Evolutionary conservation across 2,888 invertebrate genomes (phyloP), one percentile per base, ranked within the genome.

Genomic region (Sepioteuthis lessoniana): DNA sequence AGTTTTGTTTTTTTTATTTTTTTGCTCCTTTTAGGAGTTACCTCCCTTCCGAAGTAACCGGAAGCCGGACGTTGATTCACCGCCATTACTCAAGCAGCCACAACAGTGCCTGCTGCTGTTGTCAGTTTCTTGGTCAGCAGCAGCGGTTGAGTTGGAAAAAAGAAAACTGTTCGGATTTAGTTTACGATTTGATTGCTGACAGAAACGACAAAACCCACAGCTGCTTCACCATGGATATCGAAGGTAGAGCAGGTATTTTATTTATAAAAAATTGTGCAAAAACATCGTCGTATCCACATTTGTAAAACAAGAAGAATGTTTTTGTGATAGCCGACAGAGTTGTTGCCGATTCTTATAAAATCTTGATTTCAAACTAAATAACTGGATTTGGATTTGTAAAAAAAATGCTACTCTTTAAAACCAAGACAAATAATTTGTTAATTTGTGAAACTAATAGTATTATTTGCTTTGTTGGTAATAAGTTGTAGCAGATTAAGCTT

Each of bases 61-160:
- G 76, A 76, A 76, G 55, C 35, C 76, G 76, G 76, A 35, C 35
- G 35, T 76, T 76, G 76, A 4, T 35, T 76, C n/a, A 76, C 76
- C 76, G 76, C 76, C 76, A 76, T 76, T 76, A 76, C 76, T n/a
- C n/a, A 76, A 35, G 76, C 76, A 13, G n/a, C 8, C 76, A 76
- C 76, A 76, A 76, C 35, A 35, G 76, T 76, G n/a, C n/a, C 76
- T 76, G 76, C 76, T 76, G 76, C 76, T 76, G 76, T 76, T 76
- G 76, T n/a, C 35, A 35, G n/a, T 76, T 76, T 76, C 76, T n/a
- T 76, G 76, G n/a, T 76, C 76, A 35, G 76, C 76, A 76, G 76
- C 76, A n/a, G 76, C 76, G 13, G 13, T n/a, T 35, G 55, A 55
- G 55, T 55, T 55, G 55, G 55, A 55, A 55, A 76, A n/a, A n/a